Percentiles rank a stretch among this genome's conserved stretches.
Conservation (phyloP, 2,888 invertebrate species). For the Tipula lateralis region DNA sequence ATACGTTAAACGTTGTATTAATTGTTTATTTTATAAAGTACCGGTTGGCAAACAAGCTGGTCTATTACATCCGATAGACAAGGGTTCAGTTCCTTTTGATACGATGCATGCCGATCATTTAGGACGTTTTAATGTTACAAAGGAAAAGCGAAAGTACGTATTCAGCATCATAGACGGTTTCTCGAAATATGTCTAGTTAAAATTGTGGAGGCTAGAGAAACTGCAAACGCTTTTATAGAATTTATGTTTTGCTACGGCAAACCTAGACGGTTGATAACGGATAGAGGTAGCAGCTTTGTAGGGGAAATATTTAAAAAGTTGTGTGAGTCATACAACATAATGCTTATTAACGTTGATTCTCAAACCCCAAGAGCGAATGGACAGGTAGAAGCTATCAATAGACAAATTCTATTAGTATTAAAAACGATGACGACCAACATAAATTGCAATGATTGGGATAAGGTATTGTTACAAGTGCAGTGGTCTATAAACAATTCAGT, state of each 20-base stretch:
- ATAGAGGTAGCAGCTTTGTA: background rate
- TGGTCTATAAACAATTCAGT: background rate
- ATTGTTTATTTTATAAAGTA: constrained; percentile 29
- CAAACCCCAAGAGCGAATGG: background rate
- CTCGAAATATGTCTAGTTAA: background rate
- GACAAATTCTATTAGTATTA: background rate
- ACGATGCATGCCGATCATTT: background rate
- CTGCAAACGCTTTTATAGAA: background rate
- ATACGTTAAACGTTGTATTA: constrained; percentile 29
- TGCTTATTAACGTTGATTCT: background rate
- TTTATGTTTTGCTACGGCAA: background rate
- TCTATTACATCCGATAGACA: background rate
- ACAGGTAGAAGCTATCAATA: background rate
- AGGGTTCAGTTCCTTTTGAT: background rate
- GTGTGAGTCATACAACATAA: background rate
- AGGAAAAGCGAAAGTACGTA: background rate
- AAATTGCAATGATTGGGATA: background rate
- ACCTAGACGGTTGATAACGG: background rate
- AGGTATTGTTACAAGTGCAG: too few relatives aligned
- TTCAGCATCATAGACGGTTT: background rate
- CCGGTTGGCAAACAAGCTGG: background rate
- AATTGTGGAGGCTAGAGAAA: background rate
- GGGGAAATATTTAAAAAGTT: background rate
- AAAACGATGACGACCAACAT: background rate
- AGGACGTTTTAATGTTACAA: background rate